phyloP scores from a whole-genome alignment of 2,888 invertebrate species.

The Colostygia pectinataria region DNA sequence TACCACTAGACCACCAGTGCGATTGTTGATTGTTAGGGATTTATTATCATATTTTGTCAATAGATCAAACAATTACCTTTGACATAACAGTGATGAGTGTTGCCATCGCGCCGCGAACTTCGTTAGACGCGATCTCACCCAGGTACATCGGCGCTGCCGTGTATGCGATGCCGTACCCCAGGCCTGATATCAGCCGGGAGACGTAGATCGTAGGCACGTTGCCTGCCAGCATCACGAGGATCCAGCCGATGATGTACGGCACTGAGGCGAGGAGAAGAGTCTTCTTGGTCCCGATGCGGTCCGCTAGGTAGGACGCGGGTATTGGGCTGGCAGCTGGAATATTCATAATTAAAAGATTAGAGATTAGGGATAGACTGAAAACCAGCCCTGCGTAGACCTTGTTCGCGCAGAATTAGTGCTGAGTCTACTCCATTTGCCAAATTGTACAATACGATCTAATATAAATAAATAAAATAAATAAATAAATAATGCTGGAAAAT shows the following conservation, averaged over 20 bases:
- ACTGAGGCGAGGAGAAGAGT: conserved; percentile 83
- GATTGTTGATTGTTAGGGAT: no score
- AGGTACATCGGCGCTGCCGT: conserved; percentile 85
- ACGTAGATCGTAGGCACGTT: conserved; percentile 82
- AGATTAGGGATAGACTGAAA: no score
- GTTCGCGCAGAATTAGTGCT: no score
- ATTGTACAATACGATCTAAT: no score
- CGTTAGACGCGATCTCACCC: conserved; percentile 84
- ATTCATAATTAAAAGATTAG: no score
- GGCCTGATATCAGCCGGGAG: conserved; percentile 83
- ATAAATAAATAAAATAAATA: no score
- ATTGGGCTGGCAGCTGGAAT: conserved; percentile 84
- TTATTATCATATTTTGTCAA: no score
- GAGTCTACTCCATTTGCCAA: no score
- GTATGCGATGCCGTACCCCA: conserved; percentile 84
- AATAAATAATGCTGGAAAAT: no score
- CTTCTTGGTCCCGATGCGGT: conserved; percentile 85
- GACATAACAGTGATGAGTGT: conserved; percentile 83
- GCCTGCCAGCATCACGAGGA: conserved; percentile 83
- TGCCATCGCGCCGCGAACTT: conserved; percentile 83
- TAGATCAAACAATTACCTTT: conserved; percentile 54
- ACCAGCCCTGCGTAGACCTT: no score
- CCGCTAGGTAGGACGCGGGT: conserved; percentile 84
- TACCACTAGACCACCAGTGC: no score
- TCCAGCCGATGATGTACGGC: conserved; percentile 85